These are phyloP conservation scores for Noctua comes DNA, from an alignment of 2,888 invertebrate species.

Conservation along the genomic window DNA sequence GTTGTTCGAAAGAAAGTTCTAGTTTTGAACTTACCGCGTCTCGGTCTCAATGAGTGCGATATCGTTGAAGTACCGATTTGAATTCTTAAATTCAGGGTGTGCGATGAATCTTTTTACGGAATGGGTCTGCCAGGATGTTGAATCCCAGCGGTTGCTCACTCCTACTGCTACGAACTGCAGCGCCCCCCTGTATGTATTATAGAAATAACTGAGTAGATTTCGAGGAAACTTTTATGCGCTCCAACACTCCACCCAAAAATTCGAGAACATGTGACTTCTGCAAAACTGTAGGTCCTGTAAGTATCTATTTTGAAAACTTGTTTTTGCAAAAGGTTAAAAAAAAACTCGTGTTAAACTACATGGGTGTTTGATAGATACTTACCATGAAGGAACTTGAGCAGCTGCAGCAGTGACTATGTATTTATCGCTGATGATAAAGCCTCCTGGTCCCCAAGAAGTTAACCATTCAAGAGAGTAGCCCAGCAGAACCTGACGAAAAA, in stretches of 20 bases:
- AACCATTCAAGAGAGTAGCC: background rate
- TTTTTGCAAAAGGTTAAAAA: background rate
- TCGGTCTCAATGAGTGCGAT: background rate
- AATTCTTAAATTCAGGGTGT: background rate
- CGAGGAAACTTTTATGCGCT: too few species aligned
- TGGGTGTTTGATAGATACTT: background rate
- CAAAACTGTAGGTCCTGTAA: background rate
- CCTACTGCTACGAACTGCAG: background rate
- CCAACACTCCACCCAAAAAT: background rate
- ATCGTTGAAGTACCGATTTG: background rate
- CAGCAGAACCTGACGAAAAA: background rate
- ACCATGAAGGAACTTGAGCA: background rate
- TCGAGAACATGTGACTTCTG: background rate
- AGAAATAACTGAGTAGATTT: background rate
- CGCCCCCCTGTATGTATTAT: background rate
- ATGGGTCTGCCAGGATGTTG: background rate
- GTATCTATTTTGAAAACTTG: too few species aligned
- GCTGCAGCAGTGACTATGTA: background rate
- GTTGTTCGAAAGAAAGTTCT: background rate
- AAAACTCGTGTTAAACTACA: too few species aligned
- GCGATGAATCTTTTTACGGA: background rate
- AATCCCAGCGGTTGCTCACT: background rate
- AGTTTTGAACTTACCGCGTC: background rate
- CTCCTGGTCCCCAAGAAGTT: background rate
- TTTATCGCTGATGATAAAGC: background rate